Evolutionary conservation across 1,140 invertebrate genomes (phyloP).

Genomic region (Drosophila sturtevanti): DNA sequence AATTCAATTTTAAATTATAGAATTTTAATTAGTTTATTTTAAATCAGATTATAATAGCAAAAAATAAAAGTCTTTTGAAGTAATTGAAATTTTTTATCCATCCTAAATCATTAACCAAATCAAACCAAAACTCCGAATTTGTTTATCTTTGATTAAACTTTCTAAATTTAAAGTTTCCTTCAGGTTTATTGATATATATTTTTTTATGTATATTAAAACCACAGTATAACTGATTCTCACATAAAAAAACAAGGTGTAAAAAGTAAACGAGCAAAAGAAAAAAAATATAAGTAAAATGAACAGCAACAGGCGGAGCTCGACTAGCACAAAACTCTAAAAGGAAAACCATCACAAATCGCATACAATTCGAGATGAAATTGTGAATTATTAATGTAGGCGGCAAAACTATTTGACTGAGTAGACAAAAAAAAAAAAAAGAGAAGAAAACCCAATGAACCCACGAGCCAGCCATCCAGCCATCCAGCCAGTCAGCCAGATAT

Average conservation of each 20-base stretch:
- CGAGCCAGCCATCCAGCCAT: conserved; percentile 23
- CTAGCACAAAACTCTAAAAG: conserved; percentile 51
- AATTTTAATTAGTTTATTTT: too few relatives aligned
- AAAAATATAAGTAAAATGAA: conserved; percentile 21
- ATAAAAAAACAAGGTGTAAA: conserved; percentile 10
- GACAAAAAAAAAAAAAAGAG: conserved; percentile 34
- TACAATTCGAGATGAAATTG: conserved; percentile 82
- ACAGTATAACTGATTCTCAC: background rate
- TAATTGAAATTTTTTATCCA: too few relatives aligned
- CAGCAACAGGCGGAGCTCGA: conserved; percentile 57
- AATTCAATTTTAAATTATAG: too few relatives aligned
- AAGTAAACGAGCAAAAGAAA: conserved; percentile 18
- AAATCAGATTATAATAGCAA: too few relatives aligned
- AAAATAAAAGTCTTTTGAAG: too few relatives aligned
- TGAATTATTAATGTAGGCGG: conserved; percentile 81
- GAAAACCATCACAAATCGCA: conserved; percentile 81
- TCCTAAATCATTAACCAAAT: too few relatives aligned
- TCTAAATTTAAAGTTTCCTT: too few relatives aligned
- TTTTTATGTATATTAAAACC: background rate
- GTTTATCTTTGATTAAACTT: too few relatives aligned
- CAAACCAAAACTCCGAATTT: too few relatives aligned
- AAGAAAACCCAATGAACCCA: conserved; percentile 39
- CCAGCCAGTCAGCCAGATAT: background rate
- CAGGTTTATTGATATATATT: background rate
- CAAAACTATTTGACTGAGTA: conserved; percentile 78